phyloP scores from a whole-genome alignment of 2,888 invertebrate genomes.

The Tricholauxania praeusta region DNA sequence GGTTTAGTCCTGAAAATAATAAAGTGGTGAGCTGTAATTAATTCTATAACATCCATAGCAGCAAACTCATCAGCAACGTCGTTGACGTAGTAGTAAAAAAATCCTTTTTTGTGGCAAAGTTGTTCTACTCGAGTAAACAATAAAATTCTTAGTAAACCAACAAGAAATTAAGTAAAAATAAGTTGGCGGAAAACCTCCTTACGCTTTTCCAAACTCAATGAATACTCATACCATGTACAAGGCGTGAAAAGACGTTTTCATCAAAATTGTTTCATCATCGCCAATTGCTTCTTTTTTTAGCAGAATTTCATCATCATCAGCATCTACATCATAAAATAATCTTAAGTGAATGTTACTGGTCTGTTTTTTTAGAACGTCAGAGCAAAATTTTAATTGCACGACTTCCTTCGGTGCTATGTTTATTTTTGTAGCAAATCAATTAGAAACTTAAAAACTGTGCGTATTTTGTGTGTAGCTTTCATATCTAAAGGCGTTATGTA shows the following conservation, averaged over 20 bases:
- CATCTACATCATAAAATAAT: background rate
- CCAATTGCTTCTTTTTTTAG: background rate
- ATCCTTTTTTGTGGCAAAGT: constrained; percentile 2
- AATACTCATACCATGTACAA: background rate
- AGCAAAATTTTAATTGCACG: constrained; percentile 54
- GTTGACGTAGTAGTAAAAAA: background rate
- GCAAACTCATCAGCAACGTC: constrained; percentile 3
- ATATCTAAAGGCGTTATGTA: background rate
- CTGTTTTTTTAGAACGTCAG: background rate
- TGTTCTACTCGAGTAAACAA: constrained; percentile 21
- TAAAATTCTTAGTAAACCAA: constrained; percentile 1
- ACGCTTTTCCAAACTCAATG: too few relatives aligned
- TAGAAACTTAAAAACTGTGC: constrained; percentile 47
- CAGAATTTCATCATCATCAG: constrained; percentile 3
- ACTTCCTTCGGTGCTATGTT: constrained; percentile 51
- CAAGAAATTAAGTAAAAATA: constrained; percentile 4
- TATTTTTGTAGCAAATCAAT: constrained; percentile 56
- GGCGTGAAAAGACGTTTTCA: constrained; percentile 17
- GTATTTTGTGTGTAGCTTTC: constrained; percentile 3
- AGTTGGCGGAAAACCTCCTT: background rate
- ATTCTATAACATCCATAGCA: constrained; percentile 20
- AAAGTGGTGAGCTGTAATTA: constrained; percentile 34
- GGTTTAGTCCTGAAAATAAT: constrained; percentile 24
- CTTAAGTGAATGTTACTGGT: background rate
- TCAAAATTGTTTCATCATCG: background rate